Base-by-base conservation (phyloP, 2,113 vertebrate genomes). In the Strigops habroptila region DNA sequence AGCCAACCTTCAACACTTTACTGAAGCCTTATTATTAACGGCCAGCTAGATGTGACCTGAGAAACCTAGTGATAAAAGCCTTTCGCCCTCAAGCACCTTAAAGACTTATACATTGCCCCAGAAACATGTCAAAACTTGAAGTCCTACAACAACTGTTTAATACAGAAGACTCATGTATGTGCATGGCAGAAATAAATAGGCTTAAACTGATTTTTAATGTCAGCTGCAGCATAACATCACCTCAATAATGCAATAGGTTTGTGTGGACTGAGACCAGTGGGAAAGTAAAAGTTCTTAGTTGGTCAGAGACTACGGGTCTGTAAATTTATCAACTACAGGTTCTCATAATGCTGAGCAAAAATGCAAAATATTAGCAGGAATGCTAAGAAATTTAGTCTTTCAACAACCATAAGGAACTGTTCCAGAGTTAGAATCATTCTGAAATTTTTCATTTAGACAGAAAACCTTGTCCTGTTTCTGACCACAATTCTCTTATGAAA, bases 401-500 rank as follows among this genome's bases (percentile, higher is more conserved):
- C 48, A 67, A 80, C 49, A 90, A 53, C 74, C 73, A 55, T 8
- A 57, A 83, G 53, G 82, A 86, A 73, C 82, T 65, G 62, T 30
- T 89, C 57, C 53, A 82, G 63, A 65, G 48, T 48, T 33, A 39
- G 30, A 75, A 23, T 43, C 24, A 71, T 48, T 57, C 70, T 70
- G 59, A 96, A 43, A 68, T 64, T 91, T 90, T 90, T 96, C 88
- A 93, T 86, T 90, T 82, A 51, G 90, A 90, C 91, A 83, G 63
- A 95, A 85, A 90, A 93, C 83, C 90, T 84, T 86, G 92, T 51
- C 73, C 86, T 86, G 41, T 59, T 96, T 89, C 86, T 86, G 62
- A 92, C 93, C 96, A 84, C 93, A 96, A 91, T 28, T 69, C 93
- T 83, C 91, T 91, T 68, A 86, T n/a, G 74, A 92, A 93, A 96